Evolutionary conservation across 1,140 invertebrate species (phyloP), one percentile per base, ranked within the genome.

Genomic region (Agrypnia vestita): DNA sequence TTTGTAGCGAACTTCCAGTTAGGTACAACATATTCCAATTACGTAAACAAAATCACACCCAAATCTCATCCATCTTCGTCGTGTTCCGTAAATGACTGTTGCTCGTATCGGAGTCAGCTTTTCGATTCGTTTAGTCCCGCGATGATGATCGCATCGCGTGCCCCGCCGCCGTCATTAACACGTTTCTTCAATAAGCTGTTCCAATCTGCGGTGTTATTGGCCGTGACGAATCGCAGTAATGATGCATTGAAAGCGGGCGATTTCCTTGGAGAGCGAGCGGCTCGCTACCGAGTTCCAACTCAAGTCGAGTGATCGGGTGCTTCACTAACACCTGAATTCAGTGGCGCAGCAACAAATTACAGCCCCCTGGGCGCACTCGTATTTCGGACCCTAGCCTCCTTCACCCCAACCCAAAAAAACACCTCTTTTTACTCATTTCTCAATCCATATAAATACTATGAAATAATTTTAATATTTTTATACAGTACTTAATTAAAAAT

Each of bases 61-160:
- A 3, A 21, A 10, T 19, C n/a, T 51, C 15, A 71, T 71, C 67
- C 67, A 71, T 71, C 67, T 71, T 71, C 46, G 67, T 71, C 67
- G 49, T 25, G 46, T 71, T 71, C 46, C 4, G 43, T 67, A 51
- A 10, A 53, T 13, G 47, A 13, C 6, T 71, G 64, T 71, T 17
- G 49, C 46, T 51, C 49, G 43, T 67, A 53, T 44, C 67, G 67
- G 46, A 71, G 51, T 71, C 67, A 51, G 19, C 67, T 71, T 71
- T 35, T 71, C 47, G 67, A 71, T 71, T 71, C 67, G 47, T 71
- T 25, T 71, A 71, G 51, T 46, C 6, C 25, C 43, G 25, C 6
- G 25, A 47, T 75, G 55, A 76, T 76, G 73, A 76, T 62, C 73
- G 56, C 55, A 76, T 76, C 62, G 73, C 73, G 73, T 76, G 73